Evolutionary conservation across 2,797 vertebrate genomes (phyloP).

Genomic region (Rachycentron canadum): DNA sequence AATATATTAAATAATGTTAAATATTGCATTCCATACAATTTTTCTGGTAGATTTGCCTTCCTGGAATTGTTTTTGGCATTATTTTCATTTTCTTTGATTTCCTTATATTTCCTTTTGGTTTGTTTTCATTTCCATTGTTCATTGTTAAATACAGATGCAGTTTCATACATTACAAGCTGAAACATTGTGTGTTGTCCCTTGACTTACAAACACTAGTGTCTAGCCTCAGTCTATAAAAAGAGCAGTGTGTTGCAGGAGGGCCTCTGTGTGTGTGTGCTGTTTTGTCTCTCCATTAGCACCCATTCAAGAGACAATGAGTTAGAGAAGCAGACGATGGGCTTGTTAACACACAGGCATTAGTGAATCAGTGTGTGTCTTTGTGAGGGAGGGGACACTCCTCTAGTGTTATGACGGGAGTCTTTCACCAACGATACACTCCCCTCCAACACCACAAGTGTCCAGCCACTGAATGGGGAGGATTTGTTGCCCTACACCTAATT

Average conservation of each 20-base stretch:
- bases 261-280: slow-evolving; percentile 61
- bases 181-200: slow-evolving; percentile 7
- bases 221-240: slow-evolving; percentile 65
- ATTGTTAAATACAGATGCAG: not conserved
- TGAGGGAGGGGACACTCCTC: slow-evolving; percentile 77
- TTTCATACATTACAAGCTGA: not conserved
- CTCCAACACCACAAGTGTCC: slow-evolving; percentile 81
- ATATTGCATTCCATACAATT: not conserved
- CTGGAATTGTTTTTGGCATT: not conserved
- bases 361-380: slow-evolving; percentile 78
- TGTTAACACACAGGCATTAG: slow-evolving; percentile 83
- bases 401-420: slow-evolving; percentile 78
- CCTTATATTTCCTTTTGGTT: not conserved
- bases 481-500: slow-evolving; percentile 85
- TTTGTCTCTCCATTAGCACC: slow-evolving; percentile 82
- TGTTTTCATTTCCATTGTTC: not conserved
- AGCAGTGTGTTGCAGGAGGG: slow-evolving; percentile 67
- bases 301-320: slow-evolving; percentile 82
- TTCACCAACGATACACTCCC: slow-evolving; percentile 74
- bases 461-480: slow-evolving; percentile 79
- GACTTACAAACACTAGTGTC: slow-evolving; percentile 42
- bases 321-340: slow-evolving; percentile 79
- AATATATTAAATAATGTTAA: not conserved
- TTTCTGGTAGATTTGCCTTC: not conserved
- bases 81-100: not conserved